These are phyloP conservation scores for Buphagus erythrorhynchus DNA, from an alignment of 2,797 vertebrate genomes.

Conservation along the genomic window DNA sequence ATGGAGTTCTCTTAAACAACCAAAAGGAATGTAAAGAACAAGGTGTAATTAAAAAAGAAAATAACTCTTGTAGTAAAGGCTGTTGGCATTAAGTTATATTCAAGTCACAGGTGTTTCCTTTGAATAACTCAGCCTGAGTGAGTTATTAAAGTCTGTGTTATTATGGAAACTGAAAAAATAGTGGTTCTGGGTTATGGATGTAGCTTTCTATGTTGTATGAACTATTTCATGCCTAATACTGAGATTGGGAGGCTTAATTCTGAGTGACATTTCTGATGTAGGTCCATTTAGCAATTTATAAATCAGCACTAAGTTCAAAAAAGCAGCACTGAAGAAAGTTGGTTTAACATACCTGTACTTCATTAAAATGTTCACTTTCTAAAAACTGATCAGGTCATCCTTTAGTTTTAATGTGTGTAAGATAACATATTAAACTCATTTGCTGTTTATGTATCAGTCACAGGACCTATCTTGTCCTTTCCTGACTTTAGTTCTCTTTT, in stretches of 20 bases:
- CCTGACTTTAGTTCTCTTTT: neutral
- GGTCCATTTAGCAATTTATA: neutral
- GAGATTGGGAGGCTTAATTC: neutral
- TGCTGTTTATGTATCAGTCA: neutral
- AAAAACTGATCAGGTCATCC: neutral
- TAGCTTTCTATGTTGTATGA: neutral
- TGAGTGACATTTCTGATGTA: neutral
- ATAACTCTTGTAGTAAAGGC: fast-evolving
- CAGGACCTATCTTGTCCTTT: neutral
- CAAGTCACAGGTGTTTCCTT: neutral
- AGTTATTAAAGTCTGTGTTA: neutral
- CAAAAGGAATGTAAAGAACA: neutral
- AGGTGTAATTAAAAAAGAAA: neutral
- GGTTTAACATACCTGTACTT: neutral
- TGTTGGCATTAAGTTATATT: neutral
- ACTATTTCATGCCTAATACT: neutral
- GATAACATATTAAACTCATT: neutral
- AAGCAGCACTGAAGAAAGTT: neutral
- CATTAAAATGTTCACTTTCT: neutral
- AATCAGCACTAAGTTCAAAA: neutral
- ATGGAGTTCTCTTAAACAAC: neutral
- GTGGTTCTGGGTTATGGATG: neutral
- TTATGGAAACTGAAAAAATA: neutral
- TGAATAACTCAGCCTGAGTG: neutral
- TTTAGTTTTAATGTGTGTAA: neutral